These are phyloP conservation scores for Zingel zingel DNA, from an alignment of 2,113 vertebrate genomes.

Conservation along the genomic window DNA sequence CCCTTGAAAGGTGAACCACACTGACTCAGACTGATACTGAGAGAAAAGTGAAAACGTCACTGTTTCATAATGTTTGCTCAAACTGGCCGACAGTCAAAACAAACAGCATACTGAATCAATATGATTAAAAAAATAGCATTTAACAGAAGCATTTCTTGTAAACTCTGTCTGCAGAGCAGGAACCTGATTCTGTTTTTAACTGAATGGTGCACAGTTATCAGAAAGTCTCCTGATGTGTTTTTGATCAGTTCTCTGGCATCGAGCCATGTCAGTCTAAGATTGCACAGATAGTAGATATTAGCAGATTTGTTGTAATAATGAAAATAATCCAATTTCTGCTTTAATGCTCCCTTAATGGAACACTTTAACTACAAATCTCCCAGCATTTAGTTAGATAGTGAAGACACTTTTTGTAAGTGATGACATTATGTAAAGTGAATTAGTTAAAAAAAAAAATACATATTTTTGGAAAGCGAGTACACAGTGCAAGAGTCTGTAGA, in stretches of 20 bases:
- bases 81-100: background rate
- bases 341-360: background rate
- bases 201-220: background rate
- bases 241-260: background rate
- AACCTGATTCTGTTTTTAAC: background rate
- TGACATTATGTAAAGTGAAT: background rate
- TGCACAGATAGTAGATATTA: background rate
- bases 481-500: too few relatives aligned
- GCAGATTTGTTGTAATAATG: background rate
- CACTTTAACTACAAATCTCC: background rate
- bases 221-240: background rate
- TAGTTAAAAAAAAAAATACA: too few relatives aligned
- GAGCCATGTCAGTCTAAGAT: background rate
- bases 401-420: background rate
- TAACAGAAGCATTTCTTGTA: background rate
- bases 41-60: background rate
- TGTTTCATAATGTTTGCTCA: conserved; percentile 1
- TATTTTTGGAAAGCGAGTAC: too few relatives aligned
- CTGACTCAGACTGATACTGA: background rate
- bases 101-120: background rate
- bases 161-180: background rate
- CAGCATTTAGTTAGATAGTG: too few relatives aligned
- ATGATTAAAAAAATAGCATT: background rate
- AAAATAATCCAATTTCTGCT: background rate
- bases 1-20: background rate